Conservation (phyloP, 2,888 invertebrate species). For the Hypselothyrea guttata region DNA sequence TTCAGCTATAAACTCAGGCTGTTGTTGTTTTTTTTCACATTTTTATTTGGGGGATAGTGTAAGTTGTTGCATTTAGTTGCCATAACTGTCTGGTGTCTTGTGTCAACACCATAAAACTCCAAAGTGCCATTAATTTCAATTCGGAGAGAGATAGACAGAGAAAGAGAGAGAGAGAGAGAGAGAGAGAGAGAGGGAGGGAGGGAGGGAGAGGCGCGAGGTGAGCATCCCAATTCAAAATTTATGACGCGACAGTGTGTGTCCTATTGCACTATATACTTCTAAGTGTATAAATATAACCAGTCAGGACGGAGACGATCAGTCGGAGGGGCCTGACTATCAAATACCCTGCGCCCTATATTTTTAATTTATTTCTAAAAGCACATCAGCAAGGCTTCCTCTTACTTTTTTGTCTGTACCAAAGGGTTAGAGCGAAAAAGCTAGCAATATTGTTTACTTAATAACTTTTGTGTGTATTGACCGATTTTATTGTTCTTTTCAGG, state of each 20-base stretch:
- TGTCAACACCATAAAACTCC: slow-evolving; percentile 48
- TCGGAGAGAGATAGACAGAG: not conserved
- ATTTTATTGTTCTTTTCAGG: no score
- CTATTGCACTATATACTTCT: slow-evolving; percentile 40
- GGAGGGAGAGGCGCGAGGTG: slow-evolving; percentile 8
- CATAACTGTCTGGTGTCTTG: slow-evolving; percentile 37
- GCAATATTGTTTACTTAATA: no score
- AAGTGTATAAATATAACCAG: slow-evolving; percentile 1
- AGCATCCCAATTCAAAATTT: slow-evolving; percentile 36
- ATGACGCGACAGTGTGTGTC: slow-evolving; percentile 46
- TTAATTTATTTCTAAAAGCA: no score
- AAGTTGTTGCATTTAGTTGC: slow-evolving; percentile 25
- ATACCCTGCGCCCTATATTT: no score
- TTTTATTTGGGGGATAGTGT: slow-evolving; percentile 8
- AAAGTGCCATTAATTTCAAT: slow-evolving; percentile 59
- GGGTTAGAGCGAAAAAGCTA: no score
- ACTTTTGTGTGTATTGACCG: no score
- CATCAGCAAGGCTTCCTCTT: no score
- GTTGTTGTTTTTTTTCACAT: slow-evolving; percentile 2
- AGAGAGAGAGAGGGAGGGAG: not conserved
- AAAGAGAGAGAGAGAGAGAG: not conserved
- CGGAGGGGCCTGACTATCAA: no score
- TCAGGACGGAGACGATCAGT: no score
- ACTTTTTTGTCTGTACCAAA: no score
- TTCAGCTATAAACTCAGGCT: no score